Conservation (phyloP, 1,140 invertebrate genomes). For the Eumeta japonica region DNA sequence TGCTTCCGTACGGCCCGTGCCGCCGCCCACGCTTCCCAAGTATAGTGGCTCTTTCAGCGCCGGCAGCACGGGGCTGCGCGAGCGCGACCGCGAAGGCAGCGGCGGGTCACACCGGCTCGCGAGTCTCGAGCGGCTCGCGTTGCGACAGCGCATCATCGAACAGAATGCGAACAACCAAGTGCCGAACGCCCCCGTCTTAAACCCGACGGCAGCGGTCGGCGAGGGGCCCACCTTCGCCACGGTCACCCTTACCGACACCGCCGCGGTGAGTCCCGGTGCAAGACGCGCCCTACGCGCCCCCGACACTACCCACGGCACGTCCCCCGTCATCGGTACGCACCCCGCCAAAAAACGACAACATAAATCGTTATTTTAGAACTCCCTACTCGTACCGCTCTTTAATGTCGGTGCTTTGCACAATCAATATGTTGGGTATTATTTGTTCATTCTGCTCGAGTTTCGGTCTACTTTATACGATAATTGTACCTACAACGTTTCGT, state of each 20-base stretch:
- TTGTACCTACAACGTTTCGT: too few relatives aligned
- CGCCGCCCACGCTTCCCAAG: slow-evolving; percentile 67
- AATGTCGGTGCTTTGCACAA: background rate
- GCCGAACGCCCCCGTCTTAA: slow-evolving; percentile 16
- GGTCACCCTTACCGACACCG: slow-evolving; percentile 51
- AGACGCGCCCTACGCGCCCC: slow-evolving; percentile 34
- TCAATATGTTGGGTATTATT: background rate
- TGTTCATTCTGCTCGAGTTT: background rate
- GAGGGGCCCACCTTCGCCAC: slow-evolving; percentile 39
- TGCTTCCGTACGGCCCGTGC: slow-evolving; percentile 56
- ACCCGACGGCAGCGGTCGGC: slow-evolving; percentile 23
- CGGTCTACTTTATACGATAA: too few relatives aligned
- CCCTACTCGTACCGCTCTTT: slow-evolving; percentile 19
- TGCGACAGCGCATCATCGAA: slow-evolving; percentile 70
- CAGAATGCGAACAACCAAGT: slow-evolving; percentile 51
- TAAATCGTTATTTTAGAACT: slow-evolving; percentile 38
- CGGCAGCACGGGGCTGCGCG: slow-evolving; percentile 52
- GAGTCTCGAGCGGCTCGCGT: slow-evolving; percentile 69
- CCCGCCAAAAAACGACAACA: slow-evolving; percentile 29
- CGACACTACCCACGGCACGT: background rate
- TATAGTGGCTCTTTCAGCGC: slow-evolving; percentile 55
- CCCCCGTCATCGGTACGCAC: slow-evolving; percentile 36
- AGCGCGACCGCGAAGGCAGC: slow-evolving; percentile 50
- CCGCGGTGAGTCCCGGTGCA: slow-evolving; percentile 47
- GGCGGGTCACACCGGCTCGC: slow-evolving; percentile 67